Evolutionary conservation across 2,888 invertebrate genomes (phyloP), one percentile per base, ranked within the genome.

Genomic region (Dasypolia templi): DNA sequence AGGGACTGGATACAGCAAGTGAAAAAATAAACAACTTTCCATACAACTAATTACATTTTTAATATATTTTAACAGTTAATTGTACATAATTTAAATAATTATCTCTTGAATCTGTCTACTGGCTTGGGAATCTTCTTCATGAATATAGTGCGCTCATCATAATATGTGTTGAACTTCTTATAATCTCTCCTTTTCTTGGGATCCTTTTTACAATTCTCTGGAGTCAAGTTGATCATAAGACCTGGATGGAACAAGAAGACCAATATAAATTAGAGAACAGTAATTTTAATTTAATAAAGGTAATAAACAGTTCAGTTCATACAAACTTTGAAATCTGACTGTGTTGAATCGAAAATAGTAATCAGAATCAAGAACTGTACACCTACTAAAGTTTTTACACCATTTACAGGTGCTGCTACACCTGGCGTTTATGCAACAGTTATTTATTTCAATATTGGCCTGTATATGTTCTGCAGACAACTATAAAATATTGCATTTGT

Each of bases 91-190:
- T 35, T 19, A 62, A 65, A 55, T 58, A 29, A 55, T 88, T 91
- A 94, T 88, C 95, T 91, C 75, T 93, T 93, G 77, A 94, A 96
- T 72, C 84, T 90, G 79, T 96, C 96, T 29, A 86, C 91, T 55
- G 91, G 94, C 76, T 92, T 93, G 0, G 94, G 94, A 82, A 94
- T 92, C 71, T 88, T 91, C 83, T 89, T 94, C 94, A 91, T 89
- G 78, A 96, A 96, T 86, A 98, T 98, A 12, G 98, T 98, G 0
- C 89, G 93, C 93, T 99, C 98, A 92, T 98, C 97, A 93, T 97
- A 99, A 93, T 99, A 99, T 79, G 98, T 98, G 92, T 99, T 98
- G 90, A 97, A 98, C 89, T 98, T 97, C 89, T 97, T 98, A 97
- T 97, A 97, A 6, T 96, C 96, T 74, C 88, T 95, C 79, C 98